Evolutionary conservation across 2,113 vertebrate genomes (phyloP).

Genomic region (Microtus montanus): DNA sequence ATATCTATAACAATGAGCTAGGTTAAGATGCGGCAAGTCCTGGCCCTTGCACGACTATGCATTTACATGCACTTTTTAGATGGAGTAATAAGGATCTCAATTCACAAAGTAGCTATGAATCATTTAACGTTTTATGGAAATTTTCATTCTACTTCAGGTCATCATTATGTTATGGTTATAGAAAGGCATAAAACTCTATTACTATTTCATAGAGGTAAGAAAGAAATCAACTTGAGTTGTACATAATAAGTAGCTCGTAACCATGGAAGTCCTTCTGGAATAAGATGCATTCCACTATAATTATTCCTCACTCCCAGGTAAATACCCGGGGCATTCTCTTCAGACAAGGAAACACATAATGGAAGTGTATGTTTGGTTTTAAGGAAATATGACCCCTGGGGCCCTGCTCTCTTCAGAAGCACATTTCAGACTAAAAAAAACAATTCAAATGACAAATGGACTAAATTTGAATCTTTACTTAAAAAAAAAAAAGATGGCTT

Average conservation of each 20-base stretch:
- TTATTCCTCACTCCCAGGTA: conserved; percentile 69
- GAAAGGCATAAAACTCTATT: conserved; percentile 62
- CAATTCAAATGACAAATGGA: conserved; percentile 24
- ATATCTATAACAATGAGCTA: conserved; percentile 47
- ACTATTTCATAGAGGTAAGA: conserved; percentile 66
- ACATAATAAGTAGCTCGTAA: conserved; percentile 78
- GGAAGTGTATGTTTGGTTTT: conserved; percentile 60
- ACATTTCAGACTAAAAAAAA: not conserved
- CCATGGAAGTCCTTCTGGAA: conserved; percentile 77
- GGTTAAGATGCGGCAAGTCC: not conserved
- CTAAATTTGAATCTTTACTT: not conserved
- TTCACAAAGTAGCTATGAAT: conserved; percentile 34
- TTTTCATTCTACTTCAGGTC: conserved; percentile 74
- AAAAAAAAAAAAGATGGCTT: not conserved
- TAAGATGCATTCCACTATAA: conserved; percentile 69
- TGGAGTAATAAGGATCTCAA: conserved; percentile 57
- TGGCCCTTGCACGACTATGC: conserved; percentile 47
- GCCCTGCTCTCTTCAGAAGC: conserved; percentile 6
- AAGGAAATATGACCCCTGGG: conserved; percentile 43
- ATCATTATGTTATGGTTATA: conserved; percentile 37
- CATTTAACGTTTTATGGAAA: conserved; percentile 51
- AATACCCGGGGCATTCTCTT: conserved; percentile 19
- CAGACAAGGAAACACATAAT: conserved; percentile 27
- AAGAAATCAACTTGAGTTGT: conserved; percentile 68
- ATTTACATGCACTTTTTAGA: conserved; percentile 69